phyloP scores from a whole-genome alignment of 53 echinoderm and acorn worm genomes.

The Antedon mediterranea region DNA sequence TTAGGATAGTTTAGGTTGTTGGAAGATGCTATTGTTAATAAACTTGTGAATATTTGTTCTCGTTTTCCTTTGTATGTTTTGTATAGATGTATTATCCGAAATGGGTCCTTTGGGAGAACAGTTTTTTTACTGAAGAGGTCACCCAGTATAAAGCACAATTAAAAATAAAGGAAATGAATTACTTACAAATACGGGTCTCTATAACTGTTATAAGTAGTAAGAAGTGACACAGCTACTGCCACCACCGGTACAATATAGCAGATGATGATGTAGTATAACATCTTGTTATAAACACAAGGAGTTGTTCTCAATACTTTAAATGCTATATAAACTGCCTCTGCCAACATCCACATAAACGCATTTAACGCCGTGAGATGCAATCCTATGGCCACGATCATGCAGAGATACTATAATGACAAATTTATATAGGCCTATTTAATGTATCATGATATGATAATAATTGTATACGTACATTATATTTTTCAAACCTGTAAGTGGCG shows the following conservation, averaged over 20 bases:
- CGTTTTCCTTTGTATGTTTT: too few species aligned
- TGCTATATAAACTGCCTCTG: background rate
- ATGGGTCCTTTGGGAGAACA: too few species aligned
- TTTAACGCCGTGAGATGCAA: background rate
- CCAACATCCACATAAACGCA: background rate
- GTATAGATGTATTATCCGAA: too few species aligned
- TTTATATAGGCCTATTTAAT: background rate
- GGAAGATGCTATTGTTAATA: too few species aligned
- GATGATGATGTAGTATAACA: background rate
- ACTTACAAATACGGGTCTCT: background rate
- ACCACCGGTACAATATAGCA: background rate
- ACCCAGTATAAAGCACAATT: too few species aligned
- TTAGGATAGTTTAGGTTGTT: too few species aligned
- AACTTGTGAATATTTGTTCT: too few species aligned
- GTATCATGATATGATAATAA: too few species aligned
- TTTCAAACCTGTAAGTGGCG: too few species aligned
- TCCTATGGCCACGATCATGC: background rate
- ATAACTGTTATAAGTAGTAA: background rate
- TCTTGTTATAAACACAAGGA: background rate
- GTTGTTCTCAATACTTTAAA: background rate
- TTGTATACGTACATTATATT: too few species aligned
- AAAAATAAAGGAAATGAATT: too few species aligned
- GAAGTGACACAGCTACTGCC: background rate
- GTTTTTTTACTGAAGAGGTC: too few species aligned
- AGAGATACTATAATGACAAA: background rate